Evolutionary conservation across 2,113 vertebrate genomes (phyloP), one percentile per base, ranked within the genome.

Genomic region (Scomber colias): DNA sequence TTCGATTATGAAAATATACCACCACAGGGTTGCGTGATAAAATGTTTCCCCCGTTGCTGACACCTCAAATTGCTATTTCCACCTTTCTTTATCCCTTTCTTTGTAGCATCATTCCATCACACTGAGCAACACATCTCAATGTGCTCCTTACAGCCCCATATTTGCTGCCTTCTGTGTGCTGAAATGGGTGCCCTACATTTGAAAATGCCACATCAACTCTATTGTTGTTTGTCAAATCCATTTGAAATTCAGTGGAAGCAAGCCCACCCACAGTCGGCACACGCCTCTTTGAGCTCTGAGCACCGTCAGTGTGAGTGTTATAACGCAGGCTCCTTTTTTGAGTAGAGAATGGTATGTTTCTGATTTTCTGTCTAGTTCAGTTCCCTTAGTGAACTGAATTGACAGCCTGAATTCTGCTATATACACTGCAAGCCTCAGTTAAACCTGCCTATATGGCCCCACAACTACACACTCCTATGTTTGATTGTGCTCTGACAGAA

Each of bases 201-300:
- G 59, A 75, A 89, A 87, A 89, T 84, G 85, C 83, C 87, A 89
- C 78, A 82, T 87, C 75, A 89, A 82, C 83, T 89, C 72, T 62
- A 75, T 85, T 85, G 86, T 69, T 91, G 62, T 89, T 87, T 88
- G 80, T 87, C 75, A 86, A 81, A 85, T 72, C 75, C 65, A 77
- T 87, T 82, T 77, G 65, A 72, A 70, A 84, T 86, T 84, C 72
- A 70, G 67, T 76, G 76, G 27, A 82, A 78, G 67, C 62, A 50
- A 75, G 75, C 75, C 78, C 85, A 75, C 87, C 87, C 87, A 81
- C 85, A 71, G 40, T 48, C 65, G 14, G 19, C 61, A 55, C 61
- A 59, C 17, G 48, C 71, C 75, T 86, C 77, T 61, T 55, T 79
- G 76, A 85, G 83, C 60, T 77, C 77, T 60, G 44, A 48, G 61